Conservation (phyloP, 2,888 invertebrate genomes). For the Ceraclea dissimilis region DNA sequence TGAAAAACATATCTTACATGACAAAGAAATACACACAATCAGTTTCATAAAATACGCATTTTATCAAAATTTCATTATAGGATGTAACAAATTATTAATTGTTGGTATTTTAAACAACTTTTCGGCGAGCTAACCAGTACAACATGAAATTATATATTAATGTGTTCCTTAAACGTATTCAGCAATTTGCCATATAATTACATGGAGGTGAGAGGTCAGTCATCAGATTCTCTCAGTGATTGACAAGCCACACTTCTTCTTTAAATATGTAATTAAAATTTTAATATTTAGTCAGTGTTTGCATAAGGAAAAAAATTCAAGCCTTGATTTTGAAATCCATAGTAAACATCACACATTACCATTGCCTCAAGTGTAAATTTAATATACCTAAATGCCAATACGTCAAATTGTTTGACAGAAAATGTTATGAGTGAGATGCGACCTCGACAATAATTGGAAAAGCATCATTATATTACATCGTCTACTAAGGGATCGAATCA, state of each 20-base stretch:
- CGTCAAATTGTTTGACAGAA: too few relatives aligned
- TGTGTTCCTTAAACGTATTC: too few relatives aligned
- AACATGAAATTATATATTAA: too few relatives aligned
- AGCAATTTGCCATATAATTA: background rate
- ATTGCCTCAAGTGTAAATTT: background rate
- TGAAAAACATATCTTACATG: too few relatives aligned
- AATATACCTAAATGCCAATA: background rate
- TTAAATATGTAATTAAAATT: too few relatives aligned
- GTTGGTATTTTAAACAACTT: too few relatives aligned
- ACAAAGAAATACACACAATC: too few relatives aligned
- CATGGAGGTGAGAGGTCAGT: background rate
- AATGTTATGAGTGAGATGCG: background rate
- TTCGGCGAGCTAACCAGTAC: too few relatives aligned
- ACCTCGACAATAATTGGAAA: background rate
- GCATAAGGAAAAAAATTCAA: background rate
- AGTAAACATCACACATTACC: background rate
- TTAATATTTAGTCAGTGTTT: too few relatives aligned
- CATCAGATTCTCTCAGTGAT: background rate
- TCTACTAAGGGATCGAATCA: background rate
- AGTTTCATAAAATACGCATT: too few relatives aligned
- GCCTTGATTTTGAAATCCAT: background rate
- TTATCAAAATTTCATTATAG: too few relatives aligned
- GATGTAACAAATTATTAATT: too few relatives aligned
- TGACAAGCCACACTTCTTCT: background rate
- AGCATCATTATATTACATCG: background rate